Evolutionary conservation across 2,113 vertebrate species (phyloP), one percentile per base, ranked within the genome.

Genomic region (Clinocottus analis): DNA sequence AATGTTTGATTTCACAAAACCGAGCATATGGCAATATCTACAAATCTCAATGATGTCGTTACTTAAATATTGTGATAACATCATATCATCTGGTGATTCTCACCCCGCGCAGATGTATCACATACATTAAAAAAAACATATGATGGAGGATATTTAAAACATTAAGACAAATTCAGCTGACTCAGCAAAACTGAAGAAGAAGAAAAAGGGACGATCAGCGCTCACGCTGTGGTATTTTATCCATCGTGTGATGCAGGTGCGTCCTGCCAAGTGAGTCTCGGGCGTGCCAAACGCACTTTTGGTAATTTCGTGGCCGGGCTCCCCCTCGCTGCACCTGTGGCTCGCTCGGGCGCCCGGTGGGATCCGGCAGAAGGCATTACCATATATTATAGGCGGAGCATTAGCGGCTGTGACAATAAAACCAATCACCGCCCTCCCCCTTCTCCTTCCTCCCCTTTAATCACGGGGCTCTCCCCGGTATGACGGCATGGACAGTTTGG

Each of bases 251-350:
- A 47, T 33, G 45, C 59, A 19, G 33, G n/a, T 17, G 33, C 49
- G 49, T n/a, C 59, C n/a, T 75, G 72, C 49, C 72, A 55, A 55
- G 49, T n/a, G 72, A 25, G 51, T 75, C 73, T 7, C 49, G 7
- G 7, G 17, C 8, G 12, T 47, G 39, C 63, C 63, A 67, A 49
- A 13, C 21, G 17, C 43, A 49, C 51, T 14, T 68, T 60, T 16
- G 16, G 51, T 29, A 37, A 60, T 25, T 60, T 60, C 7, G 23
- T n/a, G 35, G 45, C 65, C 65, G 39, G 64, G 41, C 43, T 68
- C 41, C 31, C 33, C 33, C n/a, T 5, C 4, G n/a, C 12, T 23
- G 16, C 65, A 77, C 56, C 75, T 77, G 75, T 69, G 65, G 75
- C 65, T 3, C 55, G 51, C 64, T 37, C 49, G 16, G 49, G 25